phyloP scores from a whole-genome alignment of 2,797 vertebrate genomes.

The Tamandua tetradactyla region DNA sequence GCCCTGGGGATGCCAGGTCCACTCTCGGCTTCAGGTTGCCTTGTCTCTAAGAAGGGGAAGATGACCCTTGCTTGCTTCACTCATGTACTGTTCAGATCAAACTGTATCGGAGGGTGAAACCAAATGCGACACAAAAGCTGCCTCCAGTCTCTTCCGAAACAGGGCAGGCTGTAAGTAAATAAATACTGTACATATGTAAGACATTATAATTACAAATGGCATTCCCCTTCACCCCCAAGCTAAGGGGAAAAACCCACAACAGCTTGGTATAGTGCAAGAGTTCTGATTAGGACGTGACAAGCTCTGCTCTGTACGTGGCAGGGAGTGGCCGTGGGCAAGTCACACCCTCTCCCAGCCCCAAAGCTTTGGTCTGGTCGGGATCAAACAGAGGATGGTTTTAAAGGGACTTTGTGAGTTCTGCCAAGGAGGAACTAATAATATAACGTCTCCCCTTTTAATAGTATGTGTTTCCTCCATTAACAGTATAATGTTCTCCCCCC shows the following conservation, averaged over 20 bases:
- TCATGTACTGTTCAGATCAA: conserved; percentile 63
- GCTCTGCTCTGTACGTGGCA: neutral
- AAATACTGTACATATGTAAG: conserved; percentile 72
- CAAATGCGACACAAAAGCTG: conserved; percentile 43
- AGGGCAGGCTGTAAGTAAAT: conserved; percentile 65
- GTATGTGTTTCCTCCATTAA: too few species aligned
- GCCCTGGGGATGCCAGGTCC: neutral
- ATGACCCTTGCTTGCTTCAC: neutral
- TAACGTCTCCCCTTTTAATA: neutral
- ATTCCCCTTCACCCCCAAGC: neutral
- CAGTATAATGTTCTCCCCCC: neutral
- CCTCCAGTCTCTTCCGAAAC: conserved; percentile 61
- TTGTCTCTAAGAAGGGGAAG: neutral
- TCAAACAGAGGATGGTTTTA: neutral
- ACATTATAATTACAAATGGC: conserved; percentile 73
- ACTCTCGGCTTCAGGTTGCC: neutral
- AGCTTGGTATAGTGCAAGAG: neutral
- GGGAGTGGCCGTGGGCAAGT: neutral
- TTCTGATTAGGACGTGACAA: neutral
- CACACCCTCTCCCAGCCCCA: neutral
- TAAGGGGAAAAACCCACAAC: neutral
- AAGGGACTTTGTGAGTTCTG: neutral
- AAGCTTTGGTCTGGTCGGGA: neutral
- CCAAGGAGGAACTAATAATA: neutral
- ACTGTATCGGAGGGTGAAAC: conserved; percentile 50